phyloP scores from a whole-genome alignment of 2,888 invertebrate genomes.

The Tenthredo mesomela region DNA sequence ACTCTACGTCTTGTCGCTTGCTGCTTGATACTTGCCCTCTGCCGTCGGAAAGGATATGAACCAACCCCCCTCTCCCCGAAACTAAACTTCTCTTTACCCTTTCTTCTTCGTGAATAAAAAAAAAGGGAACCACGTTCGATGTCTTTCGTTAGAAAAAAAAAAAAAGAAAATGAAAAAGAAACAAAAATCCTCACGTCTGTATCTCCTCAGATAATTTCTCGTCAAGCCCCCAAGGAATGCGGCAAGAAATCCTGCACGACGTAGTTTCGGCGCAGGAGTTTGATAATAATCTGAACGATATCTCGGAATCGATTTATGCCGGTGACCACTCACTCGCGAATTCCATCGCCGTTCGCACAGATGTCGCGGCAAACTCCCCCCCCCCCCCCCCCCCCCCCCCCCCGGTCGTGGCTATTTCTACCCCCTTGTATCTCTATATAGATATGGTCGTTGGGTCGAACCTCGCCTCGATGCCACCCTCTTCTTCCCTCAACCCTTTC shows the following conservation, averaged over 20 bases:
- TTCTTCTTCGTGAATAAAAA: background rate
- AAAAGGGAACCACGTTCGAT: background rate
- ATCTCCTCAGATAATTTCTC: background rate
- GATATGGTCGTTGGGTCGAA: background rate
- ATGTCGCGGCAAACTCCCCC: constrained; percentile 33
- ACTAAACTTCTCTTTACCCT: background rate
- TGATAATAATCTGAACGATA: constrained; percentile 82
- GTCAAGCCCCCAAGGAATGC: background rate
- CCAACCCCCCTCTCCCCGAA: constrained; percentile 76
- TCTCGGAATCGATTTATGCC: constrained; percentile 74
- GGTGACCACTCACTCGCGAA: constrained; percentile 32
- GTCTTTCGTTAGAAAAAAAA: background rate
- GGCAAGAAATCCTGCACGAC: background rate
- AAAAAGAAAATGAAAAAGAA: too few relatives aligned
- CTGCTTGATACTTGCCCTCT: constrained; percentile 63
- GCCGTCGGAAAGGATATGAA: constrained; percentile 58
- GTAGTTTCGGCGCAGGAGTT: constrained; percentile 76
- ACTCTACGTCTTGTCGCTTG: constrained; percentile 76
- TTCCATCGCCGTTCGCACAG: constrained; percentile 35
- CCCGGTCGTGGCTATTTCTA: background rate
- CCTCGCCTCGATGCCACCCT: background rate
- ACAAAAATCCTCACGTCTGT: too few relatives aligned
- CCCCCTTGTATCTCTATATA: background rate
- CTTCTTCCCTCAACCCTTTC: constrained; percentile 9
- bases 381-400: constrained; percentile 1